phyloP scores from a whole-genome alignment of 2,797 vertebrate genomes.

The Manis pentadactyla region DNA sequence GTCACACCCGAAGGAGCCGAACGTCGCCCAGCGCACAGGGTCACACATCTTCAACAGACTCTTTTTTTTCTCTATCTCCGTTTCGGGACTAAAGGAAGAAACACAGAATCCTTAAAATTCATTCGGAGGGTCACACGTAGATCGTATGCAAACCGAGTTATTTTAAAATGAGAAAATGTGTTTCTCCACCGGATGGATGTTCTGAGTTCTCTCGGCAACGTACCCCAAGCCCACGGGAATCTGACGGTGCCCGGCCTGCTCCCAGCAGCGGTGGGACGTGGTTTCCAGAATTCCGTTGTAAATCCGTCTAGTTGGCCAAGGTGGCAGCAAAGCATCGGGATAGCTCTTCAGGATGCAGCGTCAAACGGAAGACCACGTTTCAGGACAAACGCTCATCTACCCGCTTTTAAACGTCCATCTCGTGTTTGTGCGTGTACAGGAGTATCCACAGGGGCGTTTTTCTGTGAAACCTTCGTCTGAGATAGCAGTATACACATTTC shows the following conservation, averaged over 20 bases:
- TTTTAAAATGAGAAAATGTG: background rate
- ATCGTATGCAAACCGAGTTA: background rate
- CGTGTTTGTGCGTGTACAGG: background rate
- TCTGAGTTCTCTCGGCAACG: background rate
- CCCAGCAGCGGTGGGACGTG: background rate
- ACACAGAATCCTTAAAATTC: background rate
- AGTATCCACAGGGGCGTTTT: background rate
- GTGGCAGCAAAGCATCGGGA: slow-evolving; percentile 87
- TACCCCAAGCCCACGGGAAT: background rate
- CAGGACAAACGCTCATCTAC: background rate
- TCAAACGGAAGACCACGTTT: background rate
- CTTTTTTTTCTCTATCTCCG: background rate
- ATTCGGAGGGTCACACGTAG: background rate
- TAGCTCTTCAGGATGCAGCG: background rate
- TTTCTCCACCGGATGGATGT: background rate
- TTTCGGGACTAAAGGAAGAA: background rate
- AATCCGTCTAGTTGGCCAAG: slow-evolving; percentile 84
- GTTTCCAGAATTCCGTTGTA: slow-evolving; percentile 77
- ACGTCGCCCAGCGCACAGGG: background rate
- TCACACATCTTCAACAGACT: background rate
- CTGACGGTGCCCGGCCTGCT: background rate
- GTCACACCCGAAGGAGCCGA: background rate
- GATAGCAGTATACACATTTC: background rate
- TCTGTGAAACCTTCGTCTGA: background rate
- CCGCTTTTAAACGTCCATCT: background rate